A percentile compares a stretch with the other conserved stretches of the same genome.
Evolutionary conservation across 2,113 vertebrate species (phyloP).

Genomic region (Tupaia chinensis): DNA sequence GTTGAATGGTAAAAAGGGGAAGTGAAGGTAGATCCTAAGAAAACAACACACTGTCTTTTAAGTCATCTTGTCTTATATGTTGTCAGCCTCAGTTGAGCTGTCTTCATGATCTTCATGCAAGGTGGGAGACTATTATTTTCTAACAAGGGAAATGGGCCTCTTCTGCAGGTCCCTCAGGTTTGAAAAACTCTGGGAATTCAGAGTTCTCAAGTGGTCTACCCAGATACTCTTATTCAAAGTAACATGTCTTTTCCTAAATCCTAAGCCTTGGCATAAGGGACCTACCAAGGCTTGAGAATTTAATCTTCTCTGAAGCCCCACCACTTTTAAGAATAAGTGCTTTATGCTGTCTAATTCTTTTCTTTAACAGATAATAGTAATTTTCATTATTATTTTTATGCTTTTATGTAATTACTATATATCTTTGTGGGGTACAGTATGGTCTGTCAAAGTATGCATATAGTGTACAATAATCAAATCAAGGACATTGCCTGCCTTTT

Average conservation of each 20-base stretch:
- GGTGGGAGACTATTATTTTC: not conserved
- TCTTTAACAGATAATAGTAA: too few species aligned
- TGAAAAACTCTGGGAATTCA: not conserved
- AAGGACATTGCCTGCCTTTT: not conserved
- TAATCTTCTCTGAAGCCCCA: not conserved
- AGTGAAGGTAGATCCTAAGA: too few species aligned
- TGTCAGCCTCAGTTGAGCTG: not conserved
- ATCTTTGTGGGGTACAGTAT: too few species aligned
- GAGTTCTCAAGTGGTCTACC: not conserved
- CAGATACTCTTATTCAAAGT: not conserved
- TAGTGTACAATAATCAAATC: too few species aligned
- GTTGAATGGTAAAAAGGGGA: not conserved
- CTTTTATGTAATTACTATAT: too few species aligned
- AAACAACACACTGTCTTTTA: not conserved
- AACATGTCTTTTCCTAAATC: not conserved
- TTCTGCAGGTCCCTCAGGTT: not conserved
- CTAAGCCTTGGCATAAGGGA: not conserved
- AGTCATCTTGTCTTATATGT: not conserved
- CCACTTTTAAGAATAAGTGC: not conserved
- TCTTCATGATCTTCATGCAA: not conserved
- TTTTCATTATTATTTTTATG: too few species aligned
- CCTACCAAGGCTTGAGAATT: not conserved
- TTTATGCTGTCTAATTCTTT: not conserved
- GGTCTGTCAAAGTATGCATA: too few species aligned
- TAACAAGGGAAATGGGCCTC: not conserved